Percentiles rank a stretch among this genome's conserved stretches.
These are phyloP conservation scores for Nephrotoma guestfalica DNA, from an alignment of 2,888 invertebrate genomes.

Conservation along the genomic window DNA sequence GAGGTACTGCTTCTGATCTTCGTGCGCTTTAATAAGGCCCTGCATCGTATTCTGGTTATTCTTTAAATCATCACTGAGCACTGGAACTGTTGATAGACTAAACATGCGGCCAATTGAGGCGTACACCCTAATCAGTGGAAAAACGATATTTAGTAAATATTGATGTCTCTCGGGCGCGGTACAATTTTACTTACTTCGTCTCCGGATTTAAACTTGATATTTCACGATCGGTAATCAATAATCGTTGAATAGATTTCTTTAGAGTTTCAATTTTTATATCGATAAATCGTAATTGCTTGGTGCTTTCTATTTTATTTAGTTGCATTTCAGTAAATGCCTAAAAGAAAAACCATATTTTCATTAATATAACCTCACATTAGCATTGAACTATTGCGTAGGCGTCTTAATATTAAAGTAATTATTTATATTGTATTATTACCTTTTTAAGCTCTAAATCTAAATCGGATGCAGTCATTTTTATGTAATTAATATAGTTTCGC, in stretches of 20 bases:
- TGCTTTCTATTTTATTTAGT: slow-evolving; percentile 60
- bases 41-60: slow-evolving; percentile 41
- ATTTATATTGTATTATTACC: slow-evolving; percentile 16
- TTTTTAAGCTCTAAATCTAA: slow-evolving; percentile 32
- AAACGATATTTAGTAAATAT: not conserved
- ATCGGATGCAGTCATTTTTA: slow-evolving; percentile 14
- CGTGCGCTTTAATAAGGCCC: slow-evolving; percentile 53
- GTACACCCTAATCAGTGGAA: slow-evolving; percentile 22
- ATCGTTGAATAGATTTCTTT: slow-evolving; percentile 53
- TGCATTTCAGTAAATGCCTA: slow-evolving; percentile 69
- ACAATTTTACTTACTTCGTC: slow-evolving; percentile 21
- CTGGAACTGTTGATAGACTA: slow-evolving; percentile 45
- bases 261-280: slow-evolving; percentile 61
- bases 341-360: slow-evolving; percentile 7
- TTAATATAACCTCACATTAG: not conserved
- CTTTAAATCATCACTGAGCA: slow-evolving; percentile 45
- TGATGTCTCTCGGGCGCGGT: not conserved
- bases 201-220: slow-evolving; percentile 26
- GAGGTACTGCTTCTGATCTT: slow-evolving; percentile 57
- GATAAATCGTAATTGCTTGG: slow-evolving; percentile 57
- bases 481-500: not conserved
- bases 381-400: not conserved
- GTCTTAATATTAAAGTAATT: not conserved
- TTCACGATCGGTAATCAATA: slow-evolving; percentile 49
- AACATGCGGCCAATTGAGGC: slow-evolving; percentile 68